phyloP scores from a whole-genome alignment of 2,113 vertebrate genomes.

The Acrocephalus kingi region DNA sequence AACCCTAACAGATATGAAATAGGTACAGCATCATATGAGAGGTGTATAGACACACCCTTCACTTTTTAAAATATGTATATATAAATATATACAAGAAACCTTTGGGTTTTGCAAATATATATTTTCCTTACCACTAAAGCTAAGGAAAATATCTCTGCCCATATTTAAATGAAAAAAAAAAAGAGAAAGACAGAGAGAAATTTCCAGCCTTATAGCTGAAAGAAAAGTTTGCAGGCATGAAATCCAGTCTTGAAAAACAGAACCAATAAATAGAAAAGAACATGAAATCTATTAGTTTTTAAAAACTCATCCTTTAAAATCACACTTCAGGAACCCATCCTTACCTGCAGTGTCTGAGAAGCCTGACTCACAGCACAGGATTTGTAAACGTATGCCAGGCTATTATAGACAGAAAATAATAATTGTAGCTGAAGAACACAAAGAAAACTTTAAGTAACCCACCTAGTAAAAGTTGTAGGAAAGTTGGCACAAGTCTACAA shows the following conservation, averaged over 20 bases:
- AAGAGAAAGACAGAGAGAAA: neutral
- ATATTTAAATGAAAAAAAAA: neutral
- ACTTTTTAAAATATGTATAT: neutral
- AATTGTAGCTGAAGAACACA: neutral
- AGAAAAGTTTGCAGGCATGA: neutral
- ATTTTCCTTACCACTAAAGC: neutral
- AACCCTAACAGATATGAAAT: neutral
- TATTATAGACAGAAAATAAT: neutral
- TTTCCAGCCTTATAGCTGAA: neutral
- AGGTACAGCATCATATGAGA: neutral
- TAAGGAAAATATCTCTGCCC: neutral
- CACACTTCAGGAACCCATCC: neutral
- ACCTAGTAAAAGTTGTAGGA: neutral
- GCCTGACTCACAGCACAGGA: neutral
- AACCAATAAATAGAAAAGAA: neutral
- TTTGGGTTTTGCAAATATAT: neutral
- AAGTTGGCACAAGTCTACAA: neutral
- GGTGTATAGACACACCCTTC: neutral
- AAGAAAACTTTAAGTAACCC: neutral
- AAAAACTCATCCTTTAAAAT: neutral
- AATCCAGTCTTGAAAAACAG: neutral
- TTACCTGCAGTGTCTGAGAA: neutral
- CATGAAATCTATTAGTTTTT: neutral
- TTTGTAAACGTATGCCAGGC: neutral
- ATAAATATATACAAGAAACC: neutral